Base-by-base conservation (phyloP, 2,113 vertebrate genomes). In the Sebastes fasciatus region DNA sequence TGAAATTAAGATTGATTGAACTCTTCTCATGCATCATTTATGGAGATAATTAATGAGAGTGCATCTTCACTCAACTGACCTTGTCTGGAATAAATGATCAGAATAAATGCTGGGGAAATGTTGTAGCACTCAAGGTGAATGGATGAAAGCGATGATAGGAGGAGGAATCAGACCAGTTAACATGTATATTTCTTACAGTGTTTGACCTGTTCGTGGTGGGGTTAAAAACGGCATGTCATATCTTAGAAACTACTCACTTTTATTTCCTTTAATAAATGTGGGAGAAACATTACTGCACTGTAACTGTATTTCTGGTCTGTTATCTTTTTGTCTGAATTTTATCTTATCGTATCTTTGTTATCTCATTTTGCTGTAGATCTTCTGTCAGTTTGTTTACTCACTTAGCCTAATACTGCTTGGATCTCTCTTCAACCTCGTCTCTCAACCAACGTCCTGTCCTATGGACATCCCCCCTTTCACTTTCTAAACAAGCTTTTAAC, bases 11-110 rank as follows among this genome's bases (percentile, higher is more conserved):
- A 84, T 66, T 82, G 80, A 89, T 87, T 73, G 83, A 77, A 84
- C 23, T 68, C 54, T 16, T 72, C 67, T 84, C 78, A 85, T 90
- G 88, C 86, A 92, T 84, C 85, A 90, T 86, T 86, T 77, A 87
- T 74, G 14, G 78, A 84, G 72, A 84, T 89, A 80, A 91, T 90
- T 83, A 83, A 88, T 85, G 74, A 74, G 61, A 69, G 79, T 69
- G 73, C 62, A 76, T 78, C 84, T 79, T 61, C 43, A 43, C 73
- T 73, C 76, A 79, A 10, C 58, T 86, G 86, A 88, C 88, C 88
- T 88, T 88, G 84, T 88, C 77, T 73, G 52, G n/a, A 67, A 74
- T 62, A 77, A 80, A 73, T 40, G 8, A 79, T 83, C 9, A 69
- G 79, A 79, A 73, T 77, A 80, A 86, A 74, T 84, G 69, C 71